phyloP scores from a whole-genome alignment of 2,888 invertebrate species.

The Rotaria magnacalcarata region DNA sequence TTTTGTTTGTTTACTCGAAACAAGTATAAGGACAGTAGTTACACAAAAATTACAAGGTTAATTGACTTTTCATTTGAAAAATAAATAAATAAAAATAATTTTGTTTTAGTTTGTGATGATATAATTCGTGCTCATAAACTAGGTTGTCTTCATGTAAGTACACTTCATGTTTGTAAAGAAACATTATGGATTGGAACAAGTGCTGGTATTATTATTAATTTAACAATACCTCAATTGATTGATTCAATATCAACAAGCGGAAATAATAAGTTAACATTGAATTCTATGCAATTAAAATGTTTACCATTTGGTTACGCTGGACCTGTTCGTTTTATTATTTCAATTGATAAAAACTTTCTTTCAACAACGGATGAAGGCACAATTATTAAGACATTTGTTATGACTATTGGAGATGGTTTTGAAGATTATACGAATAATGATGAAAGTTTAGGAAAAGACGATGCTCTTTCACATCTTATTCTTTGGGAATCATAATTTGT shows the following conservation, averaged over 20 bases:
- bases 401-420: conserved; percentile 93
- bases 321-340: conserved; percentile 86
- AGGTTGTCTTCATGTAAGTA: conserved; percentile 87
- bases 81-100: conserved; percentile 47
- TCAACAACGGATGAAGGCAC: not conserved
- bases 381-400: conserved; percentile 64
- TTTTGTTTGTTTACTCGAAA: conserved; percentile 72
- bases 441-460: conserved; percentile 19
- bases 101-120: conserved; percentile 77
- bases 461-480: not conserved
- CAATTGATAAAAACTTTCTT: conserved; percentile 68
- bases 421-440: conserved; percentile 70
- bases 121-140: conserved; percentile 96
- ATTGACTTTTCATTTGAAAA: conserved; percentile 51
- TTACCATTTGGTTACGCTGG: conserved; percentile 91
- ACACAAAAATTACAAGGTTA: conserved; percentile 87
- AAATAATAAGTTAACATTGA: not conserved
- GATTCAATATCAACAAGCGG: conserved; percentile 57
- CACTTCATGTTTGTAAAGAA: conserved; percentile 81
- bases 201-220: conserved; percentile 66
- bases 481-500: not conserved
- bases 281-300: conserved; percentile 53
- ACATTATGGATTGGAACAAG: conserved; percentile 94
- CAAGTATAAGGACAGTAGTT: conserved; percentile 83
- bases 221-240: conserved; percentile 70